Conservation (phyloP, 2,113 vertebrate genomes). For the Carollia perspicillata region DNA sequence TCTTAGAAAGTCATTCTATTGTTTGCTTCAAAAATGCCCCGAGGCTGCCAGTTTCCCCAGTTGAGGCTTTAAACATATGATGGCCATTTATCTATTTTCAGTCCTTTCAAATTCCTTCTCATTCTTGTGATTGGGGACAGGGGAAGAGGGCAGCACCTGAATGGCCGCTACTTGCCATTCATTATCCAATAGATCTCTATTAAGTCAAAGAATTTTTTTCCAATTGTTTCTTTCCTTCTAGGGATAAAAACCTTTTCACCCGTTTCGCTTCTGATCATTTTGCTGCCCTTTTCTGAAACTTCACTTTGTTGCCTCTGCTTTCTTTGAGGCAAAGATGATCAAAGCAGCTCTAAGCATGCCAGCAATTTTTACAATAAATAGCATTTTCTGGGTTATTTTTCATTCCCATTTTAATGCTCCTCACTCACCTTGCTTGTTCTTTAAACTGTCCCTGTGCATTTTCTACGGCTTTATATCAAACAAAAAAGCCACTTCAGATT, state of each 20-base stretch:
- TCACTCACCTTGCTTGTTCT: conserved; percentile 72
- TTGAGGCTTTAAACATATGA: conserved; percentile 73
- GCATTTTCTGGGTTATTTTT: conserved; percentile 78
- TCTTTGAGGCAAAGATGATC: conserved; percentile 77
- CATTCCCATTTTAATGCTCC: conserved; percentile 74
- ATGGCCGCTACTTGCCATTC: conserved; percentile 71
- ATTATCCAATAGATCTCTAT: conserved; percentile 76
- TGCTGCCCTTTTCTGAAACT: conserved; percentile 73
- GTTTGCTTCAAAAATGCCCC: conserved; percentile 77
- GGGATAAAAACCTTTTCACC: conserved; percentile 71
- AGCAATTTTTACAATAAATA: conserved; percentile 79
- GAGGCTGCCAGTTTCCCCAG: conserved; percentile 71
- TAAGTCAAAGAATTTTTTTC: conserved; percentile 63
- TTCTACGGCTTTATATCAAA: conserved; percentile 63
- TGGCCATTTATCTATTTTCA: conserved; percentile 79
- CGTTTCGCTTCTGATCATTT: conserved; percentile 74
- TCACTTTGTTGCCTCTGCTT: conserved; percentile 71
- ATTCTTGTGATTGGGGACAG: conserved; percentile 76
- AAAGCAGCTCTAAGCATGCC: conserved; percentile 74
- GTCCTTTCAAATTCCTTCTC: conserved; percentile 75
- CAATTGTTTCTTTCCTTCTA: conserved; percentile 77
- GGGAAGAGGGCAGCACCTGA: conserved; percentile 77
- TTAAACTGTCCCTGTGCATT: conserved; percentile 70
- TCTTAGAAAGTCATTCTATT: conserved; percentile 73
- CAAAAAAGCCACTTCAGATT: conserved; percentile 64